These are phyloP conservation scores for Holocentrus rufus DNA, from an alignment of 2,797 vertebrate genomes.

Conservation along the genomic window DNA sequence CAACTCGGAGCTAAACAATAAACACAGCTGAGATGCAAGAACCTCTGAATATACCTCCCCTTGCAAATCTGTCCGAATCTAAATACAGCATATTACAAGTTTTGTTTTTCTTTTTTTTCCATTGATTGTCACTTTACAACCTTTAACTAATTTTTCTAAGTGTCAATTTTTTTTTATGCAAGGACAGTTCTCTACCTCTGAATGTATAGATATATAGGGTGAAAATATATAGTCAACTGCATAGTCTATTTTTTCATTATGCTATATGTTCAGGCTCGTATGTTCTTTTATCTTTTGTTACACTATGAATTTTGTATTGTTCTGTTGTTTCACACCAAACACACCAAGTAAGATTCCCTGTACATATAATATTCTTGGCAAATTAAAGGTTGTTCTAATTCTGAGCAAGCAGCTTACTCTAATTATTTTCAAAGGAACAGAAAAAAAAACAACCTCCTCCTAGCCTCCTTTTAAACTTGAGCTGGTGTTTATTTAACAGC, in stretches of 20 bases:
- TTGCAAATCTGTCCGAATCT: slow-evolving; percentile 21
- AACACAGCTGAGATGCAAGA: slow-evolving; percentile 49
- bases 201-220: background rate
- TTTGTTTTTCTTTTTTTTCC: background rate
- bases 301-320: too few relatives aligned
- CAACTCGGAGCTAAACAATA: slow-evolving; percentile 51
- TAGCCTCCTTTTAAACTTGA: slow-evolving; percentile 46
- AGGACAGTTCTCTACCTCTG: background rate
- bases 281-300: background rate
- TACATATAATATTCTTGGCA: slow-evolving; percentile 3
- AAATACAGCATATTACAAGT: slow-evolving; percentile 4
- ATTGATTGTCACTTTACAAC: too few relatives aligned
- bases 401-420: slow-evolving; percentile 45
- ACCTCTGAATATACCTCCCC: background rate
- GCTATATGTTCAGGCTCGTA: background rate
- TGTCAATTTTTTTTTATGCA: too few relatives aligned
- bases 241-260: background rate
- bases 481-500: slow-evolving; percentile 80
- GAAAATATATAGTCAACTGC: background rate
- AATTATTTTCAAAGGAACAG: slow-evolving; percentile 59
- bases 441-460: slow-evolving; percentile 1
- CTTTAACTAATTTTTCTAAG: too few relatives aligned
- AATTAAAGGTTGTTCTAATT: slow-evolving; percentile 22
- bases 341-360: background rate
- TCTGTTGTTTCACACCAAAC: background rate